Evolutionary conservation across 2,113 vertebrate genomes (phyloP).

Genomic region (Amblyornis subalaris): DNA sequence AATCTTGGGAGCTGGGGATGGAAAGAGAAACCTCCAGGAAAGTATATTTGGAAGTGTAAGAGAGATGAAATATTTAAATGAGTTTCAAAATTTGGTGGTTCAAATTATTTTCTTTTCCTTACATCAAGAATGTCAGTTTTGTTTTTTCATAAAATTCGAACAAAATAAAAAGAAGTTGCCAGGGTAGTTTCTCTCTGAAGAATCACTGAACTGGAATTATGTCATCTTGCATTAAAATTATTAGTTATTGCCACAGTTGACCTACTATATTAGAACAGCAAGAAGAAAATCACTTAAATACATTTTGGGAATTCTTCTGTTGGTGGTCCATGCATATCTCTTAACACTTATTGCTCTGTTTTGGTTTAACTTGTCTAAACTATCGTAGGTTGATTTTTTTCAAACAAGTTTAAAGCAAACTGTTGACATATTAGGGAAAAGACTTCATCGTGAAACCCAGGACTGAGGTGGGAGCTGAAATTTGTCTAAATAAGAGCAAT

Average conservation of each 20-base stretch:
- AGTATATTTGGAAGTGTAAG: not conserved
- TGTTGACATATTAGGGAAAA: not conserved
- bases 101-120: not conserved
- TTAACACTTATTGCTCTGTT: not conserved
- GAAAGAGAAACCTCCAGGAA: not conserved
- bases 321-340: not conserved
- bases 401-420: constrained; percentile 21
- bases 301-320: constrained; percentile 8
- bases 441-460: not conserved
- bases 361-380: not conserved
- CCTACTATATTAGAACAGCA: constrained; percentile 3
- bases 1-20: not conserved
- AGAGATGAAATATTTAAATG: not conserved
- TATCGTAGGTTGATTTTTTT: not conserved
- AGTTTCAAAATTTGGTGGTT: not conserved
- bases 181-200: constrained; percentile 9
- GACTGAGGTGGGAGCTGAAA: not conserved
- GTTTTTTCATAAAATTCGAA: not conserved
- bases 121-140: not conserved
- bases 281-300: constrained; percentile 3
- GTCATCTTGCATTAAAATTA: constrained; percentile 7
- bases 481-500: not conserved
- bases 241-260: not conserved
- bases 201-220: constrained; percentile 16
- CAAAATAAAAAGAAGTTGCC: constrained; percentile 26